A percentile compares a stretch with the other conserved stretches of the same genome.
Conservation (phyloP, 1,140 invertebrate genomes). For the Aphaenogaster ashmeadi region DNA sequence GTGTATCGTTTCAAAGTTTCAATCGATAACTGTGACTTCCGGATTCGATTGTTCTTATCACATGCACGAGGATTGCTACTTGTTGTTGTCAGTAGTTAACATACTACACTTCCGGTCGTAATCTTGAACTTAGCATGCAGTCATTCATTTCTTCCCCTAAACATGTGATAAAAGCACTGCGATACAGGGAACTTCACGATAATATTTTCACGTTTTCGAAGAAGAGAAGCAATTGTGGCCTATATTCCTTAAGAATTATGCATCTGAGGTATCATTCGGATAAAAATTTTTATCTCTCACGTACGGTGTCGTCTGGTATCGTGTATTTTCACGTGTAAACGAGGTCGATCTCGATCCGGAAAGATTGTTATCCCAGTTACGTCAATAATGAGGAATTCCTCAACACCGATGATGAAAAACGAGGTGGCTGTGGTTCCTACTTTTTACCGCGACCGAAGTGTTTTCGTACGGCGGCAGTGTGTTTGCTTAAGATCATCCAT, state of each 20-base stretch:
- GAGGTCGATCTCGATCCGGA: conserved; percentile 24
- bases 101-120: conserved; percentile 18
- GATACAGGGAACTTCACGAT: not conserved
- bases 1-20: not conserved
- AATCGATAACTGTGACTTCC: conserved; percentile 12
- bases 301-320: not conserved
- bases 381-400: conserved; percentile 40
- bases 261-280: not conserved
- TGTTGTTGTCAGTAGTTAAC: conserved; percentile 32
- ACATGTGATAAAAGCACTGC: conserved; percentile 18
- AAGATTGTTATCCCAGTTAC: conserved; percentile 33
- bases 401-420: conserved; percentile 37
- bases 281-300: not conserved
- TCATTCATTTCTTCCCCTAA: conserved; percentile 22
- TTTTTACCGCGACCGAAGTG: conserved; percentile 60
- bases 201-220: conserved; percentile 13
- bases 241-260: not conserved
- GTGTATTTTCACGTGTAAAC: not conserved
- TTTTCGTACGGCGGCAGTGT: conserved; percentile 62
- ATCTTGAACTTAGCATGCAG: conserved; percentile 30
- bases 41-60: conserved; percentile 34
- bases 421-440: conserved; percentile 27
- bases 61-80: not conserved
- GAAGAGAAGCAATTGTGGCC: not conserved
- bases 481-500: conserved; percentile 67